Base-by-base conservation (phyloP, 2,797 vertebrate genomes). In the Oreonectes daqikongensis region DNA sequence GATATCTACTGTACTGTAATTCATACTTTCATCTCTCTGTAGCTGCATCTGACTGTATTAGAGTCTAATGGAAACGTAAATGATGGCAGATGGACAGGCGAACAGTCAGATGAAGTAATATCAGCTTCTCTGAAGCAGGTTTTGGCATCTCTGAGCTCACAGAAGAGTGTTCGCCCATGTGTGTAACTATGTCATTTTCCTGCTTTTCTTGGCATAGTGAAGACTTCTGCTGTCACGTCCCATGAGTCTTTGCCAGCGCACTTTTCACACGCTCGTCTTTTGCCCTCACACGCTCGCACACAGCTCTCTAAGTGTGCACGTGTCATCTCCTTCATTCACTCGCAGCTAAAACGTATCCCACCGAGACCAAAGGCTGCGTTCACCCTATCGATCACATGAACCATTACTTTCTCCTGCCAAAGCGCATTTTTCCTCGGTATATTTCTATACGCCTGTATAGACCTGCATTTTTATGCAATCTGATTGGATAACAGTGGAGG, bases 161-260 rank as follows among this genome's bases (percentile, higher is more conserved):
- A 79, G 32, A 3, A 15, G 46, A 66, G 53, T 61, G 70, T 73
- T 59, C 67, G 70, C 46, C 60, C 69, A 65, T 72, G 69, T 81
- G 69, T 77, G 53, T 81, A 50, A 71, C 63, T 63, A 63, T 81
- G 63, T 72, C 11, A 73, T 72, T 69, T 44, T 80, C 68, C 67
- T 75, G 52, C 17, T 74, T 60, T 78, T 73, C 64, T 53, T 79
- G 72, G 68, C 72, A 32, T 22, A 83, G 87, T 76, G 85, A 83
- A 87, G 86, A 71, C 82, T 87, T 78, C 87, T 85, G 86, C 89
- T 90, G 87, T 88, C 85, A 57, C 86, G 86, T 64, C 76, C 87
- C 81, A 79, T 86, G 86, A 74, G 87, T 86, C 86, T 89, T 89
- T 92, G 90, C 90, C 87, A 88, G 35, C 18, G 2, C 46, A 22